Evolutionary conservation across 2,888 invertebrate genomes (phyloP), one percentile per base, ranked within the genome.

Genomic region (Phaonia tiefii): DNA sequence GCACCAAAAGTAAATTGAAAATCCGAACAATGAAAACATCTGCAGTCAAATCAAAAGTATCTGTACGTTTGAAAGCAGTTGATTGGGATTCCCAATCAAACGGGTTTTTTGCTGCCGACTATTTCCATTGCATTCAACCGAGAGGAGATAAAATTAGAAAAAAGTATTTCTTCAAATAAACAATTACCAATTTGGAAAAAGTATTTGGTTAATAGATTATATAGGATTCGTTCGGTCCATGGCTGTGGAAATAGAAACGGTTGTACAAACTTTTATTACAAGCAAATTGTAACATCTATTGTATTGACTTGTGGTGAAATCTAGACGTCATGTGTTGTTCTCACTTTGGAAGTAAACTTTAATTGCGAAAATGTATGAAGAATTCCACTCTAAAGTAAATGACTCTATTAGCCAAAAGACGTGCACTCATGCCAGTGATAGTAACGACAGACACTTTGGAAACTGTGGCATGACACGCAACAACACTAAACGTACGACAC

Each of bases 11-110:
- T 58, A 63, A 37, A 13, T 11, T 26, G n/a, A 25, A 63, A 73
- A 71, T n/a, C 10, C 10, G 26, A 20, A 31, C 15, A 67, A 31
- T 15, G 17, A 54, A 60, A 60, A 67, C 78, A 75, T 75, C 67
- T 81, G 81, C 81, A 75, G 78, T 75, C 81, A 78, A 81, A 75
- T 81, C 81, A 81, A 77, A 81, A 81, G 80, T 77, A 77, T 81
- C 70, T 78, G 78, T 77, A 65, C 66, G 60, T n/a, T 3, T 11
- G 11, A 17, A 60, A 39, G 8, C 7, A 42, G 17, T 39, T 11
- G 39, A 60, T 39, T 60, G 60, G 37, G 7, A 39, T 60, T 39
- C 39, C 11, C 39, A 60, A 60, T 11, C 60, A 60, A 37, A 20
- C 39, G 37, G n/a, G n/a, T n/a, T n/a, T n/a, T n/a, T n/a, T n/a